Percentiles rank a stretch among this genome's conserved stretches.
Conservation (phyloP, 2,113 vertebrate genomes). For the Apteryx mantelli region DNA sequence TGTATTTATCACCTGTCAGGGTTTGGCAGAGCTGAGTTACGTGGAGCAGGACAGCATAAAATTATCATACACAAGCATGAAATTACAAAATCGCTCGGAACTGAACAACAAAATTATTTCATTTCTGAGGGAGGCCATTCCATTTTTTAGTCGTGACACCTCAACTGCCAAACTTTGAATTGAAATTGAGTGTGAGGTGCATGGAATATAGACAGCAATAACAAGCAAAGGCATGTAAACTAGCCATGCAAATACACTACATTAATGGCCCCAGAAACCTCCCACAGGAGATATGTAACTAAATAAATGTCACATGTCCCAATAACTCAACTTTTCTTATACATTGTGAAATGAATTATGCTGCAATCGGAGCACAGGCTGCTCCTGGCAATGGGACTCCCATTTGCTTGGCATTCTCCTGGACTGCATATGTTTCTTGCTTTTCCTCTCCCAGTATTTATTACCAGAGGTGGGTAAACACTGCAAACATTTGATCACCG, state of each 20-base stretch:
- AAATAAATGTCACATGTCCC: conserved; percentile 81
- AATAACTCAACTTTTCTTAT: conserved; percentile 67
- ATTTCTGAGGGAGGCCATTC: conserved; percentile 89
- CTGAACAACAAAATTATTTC: conserved; percentile 99
- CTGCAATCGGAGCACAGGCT: neutral
- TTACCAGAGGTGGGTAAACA: neutral
- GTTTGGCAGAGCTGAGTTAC: conserved; percentile 99
- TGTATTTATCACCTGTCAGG: conserved; percentile 99
- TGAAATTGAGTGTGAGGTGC: conserved; percentile 83
- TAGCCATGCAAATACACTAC: conserved; percentile 81
- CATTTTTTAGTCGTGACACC: conserved; percentile 92
- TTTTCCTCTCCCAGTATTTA: neutral
- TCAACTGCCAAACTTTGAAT: conserved; percentile 86
- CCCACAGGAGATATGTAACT: conserved; percentile 77
- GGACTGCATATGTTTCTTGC: neutral
- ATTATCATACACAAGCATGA: conserved; percentile 99
- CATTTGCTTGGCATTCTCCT: neutral
- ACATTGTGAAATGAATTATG: conserved; percentile 51
- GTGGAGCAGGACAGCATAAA: conserved; percentile 99
- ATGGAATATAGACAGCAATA: conserved; percentile 80
- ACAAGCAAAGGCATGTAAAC: conserved; percentile 81
- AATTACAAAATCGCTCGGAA: conserved; percentile 99
- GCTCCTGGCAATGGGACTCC: conserved; percentile 24
- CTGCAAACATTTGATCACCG: rapidly evolving
- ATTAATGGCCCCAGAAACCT: conserved; percentile 75